Percentiles rank a stretch among this genome's conserved stretches.
These are phyloP conservation scores for Lasioglossum lativentre DNA, from an alignment of 2,888 invertebrate species.

Conservation along the genomic window DNA sequence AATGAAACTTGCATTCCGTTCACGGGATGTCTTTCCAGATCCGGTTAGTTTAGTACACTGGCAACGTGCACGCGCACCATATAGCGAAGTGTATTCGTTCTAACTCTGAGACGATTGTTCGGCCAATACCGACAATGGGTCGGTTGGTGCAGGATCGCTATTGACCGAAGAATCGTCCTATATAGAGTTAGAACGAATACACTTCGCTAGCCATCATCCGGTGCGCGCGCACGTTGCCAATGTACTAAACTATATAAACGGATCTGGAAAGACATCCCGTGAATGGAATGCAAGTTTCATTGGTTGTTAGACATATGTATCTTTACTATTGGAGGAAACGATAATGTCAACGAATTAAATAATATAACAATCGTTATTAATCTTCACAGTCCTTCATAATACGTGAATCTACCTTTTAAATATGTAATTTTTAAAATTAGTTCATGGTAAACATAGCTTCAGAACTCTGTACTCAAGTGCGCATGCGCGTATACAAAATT, in stretches of 20 bases:
- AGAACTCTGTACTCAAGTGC: neutral
- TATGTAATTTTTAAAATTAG: neutral
- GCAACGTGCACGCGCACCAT: too few species aligned
- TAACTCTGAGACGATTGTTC: neutral
- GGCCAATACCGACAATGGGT: neutral
- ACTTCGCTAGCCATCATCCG: neutral
- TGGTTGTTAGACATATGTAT: neutral
- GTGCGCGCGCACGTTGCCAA: neutral
- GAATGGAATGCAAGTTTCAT: neutral
- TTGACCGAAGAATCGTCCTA: neutral
- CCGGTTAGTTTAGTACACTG: too few species aligned
- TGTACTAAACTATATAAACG: too few species aligned
- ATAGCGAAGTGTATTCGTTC: too few species aligned
- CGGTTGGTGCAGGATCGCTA: neutral
- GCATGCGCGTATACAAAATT: neutral
- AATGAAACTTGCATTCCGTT: too few species aligned
- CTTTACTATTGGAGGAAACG: neutral
- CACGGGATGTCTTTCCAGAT: too few species aligned
- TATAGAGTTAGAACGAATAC: neutral
- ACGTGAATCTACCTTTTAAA: too few species aligned
- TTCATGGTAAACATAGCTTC: neutral
- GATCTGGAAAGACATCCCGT: neutral
- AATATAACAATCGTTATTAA: neutral
- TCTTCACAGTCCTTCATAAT: neutral
- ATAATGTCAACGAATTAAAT: neutral